Evolutionary conservation across 2,113 vertebrate genomes (phyloP).

Genomic region (Emydocephalus ijimae): DNA sequence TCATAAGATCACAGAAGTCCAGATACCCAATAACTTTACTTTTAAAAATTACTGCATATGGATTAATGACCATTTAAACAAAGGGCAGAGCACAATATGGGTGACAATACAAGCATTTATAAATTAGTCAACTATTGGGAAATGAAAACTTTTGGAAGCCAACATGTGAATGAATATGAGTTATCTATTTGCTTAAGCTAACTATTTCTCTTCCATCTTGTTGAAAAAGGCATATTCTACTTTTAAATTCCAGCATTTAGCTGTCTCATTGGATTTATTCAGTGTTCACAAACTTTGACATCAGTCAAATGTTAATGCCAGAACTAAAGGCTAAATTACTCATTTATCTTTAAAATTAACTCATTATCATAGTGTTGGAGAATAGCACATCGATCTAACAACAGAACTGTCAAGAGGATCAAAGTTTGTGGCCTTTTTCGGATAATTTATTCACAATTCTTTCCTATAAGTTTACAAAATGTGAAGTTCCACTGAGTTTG

Average conservation of each 20-base stretch:
- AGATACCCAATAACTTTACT: neutral
- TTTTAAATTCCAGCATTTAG: neutral
- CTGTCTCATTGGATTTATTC: constrained; percentile 19
- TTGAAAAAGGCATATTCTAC: neutral
- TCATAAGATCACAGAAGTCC: neutral
- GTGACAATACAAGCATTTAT: neutral
- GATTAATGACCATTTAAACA: neutral
- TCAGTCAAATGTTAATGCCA: constrained; percentile 56
- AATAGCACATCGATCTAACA: constrained; percentile 61
- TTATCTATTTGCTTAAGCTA: neutral
- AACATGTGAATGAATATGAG: neutral
- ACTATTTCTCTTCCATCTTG: neutral
- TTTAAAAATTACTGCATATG: neutral
- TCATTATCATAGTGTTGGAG: constrained; percentile 62
- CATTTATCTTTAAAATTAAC: constrained; percentile 59
- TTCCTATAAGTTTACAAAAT: constrained; percentile 35
- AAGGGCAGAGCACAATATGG: neutral
- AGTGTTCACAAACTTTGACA: constrained; percentile 43
- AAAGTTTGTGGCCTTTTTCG: constrained; percentile 55
- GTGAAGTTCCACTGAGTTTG: constrained; percentile 35
- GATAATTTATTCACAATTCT: constrained; percentile 50
- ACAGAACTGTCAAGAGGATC: constrained; percentile 37
- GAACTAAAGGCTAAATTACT: constrained; percentile 54
- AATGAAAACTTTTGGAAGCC: neutral
- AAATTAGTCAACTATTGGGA: neutral